phyloP scores from a whole-genome alignment of 2,797 vertebrate species.

The Mico argentatus region DNA sequence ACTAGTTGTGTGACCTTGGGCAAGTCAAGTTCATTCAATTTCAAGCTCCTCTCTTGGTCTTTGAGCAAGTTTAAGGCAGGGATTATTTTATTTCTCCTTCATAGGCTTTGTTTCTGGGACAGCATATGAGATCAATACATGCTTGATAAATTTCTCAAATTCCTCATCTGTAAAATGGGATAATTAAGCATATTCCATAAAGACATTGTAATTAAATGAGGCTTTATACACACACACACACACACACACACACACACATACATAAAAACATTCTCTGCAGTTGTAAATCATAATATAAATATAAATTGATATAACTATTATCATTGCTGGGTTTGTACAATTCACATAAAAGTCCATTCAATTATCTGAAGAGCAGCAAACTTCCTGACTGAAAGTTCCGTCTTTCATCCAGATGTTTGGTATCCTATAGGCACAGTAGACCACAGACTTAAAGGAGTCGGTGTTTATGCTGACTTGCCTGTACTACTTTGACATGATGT shows the following conservation, averaged over 20 bases:
- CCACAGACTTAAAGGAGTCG: conserved; percentile 56
- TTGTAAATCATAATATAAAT: conserved; percentile 56
- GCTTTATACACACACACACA: not conserved
- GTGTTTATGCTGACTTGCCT: conserved; percentile 47
- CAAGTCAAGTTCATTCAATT: conserved; percentile 48
- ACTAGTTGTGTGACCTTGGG: conserved; percentile 60
- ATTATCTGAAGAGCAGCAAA: conserved; percentile 59
- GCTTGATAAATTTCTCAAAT: not conserved
- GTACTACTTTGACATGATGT: conserved; percentile 24
- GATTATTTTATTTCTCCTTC: conserved; percentile 20
- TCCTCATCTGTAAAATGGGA: conserved; percentile 21
- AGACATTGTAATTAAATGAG: not conserved
- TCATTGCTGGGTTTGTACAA: conserved; percentile 62
- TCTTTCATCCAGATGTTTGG: conserved; percentile 77
- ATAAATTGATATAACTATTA: conserved; percentile 48
- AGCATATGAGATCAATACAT: not conserved
- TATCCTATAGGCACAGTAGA: conserved; percentile 55
- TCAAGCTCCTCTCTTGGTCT: not conserved
- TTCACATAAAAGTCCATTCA: conserved; percentile 69
- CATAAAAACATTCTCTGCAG: not conserved
- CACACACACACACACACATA: not conserved
- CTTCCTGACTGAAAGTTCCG: conserved; percentile 25
- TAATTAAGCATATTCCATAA: conserved; percentile 33
- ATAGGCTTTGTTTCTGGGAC: not conserved
- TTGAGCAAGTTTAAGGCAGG: not conserved